Base-by-base conservation (phyloP, 2,888 invertebrate genomes). In the Diploptera punctata region DNA sequence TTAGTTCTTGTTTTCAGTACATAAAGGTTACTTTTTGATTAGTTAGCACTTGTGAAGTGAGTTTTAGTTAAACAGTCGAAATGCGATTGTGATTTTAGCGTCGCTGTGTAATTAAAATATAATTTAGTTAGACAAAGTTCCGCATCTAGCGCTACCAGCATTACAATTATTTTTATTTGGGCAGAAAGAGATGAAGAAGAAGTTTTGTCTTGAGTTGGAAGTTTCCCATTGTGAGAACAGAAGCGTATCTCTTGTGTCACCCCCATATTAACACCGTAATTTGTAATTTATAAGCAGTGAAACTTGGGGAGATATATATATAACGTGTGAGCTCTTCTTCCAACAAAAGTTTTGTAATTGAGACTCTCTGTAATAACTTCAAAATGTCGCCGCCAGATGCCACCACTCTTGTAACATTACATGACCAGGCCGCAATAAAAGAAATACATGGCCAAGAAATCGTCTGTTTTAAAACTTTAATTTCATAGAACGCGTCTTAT, bases 261-360 rank as follows among this genome's bases (percentile, higher is more conserved):
- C 72, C 68, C 29, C n/a, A 26, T 65, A 44, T 65, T 26, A 65
- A 43, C 47, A 65, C 62, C 65, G 67, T 75, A 75, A 75, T 75
- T 75, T 75, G 75, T 75, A 73, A 75, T 75, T 75, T 75, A 75
- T 75, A 75, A 75, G 75, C 75, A 75, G 75, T 73, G 49, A 72
- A 67, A 43, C 67, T 62, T 49, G 54, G 65, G 18, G 69, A 69
- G 61, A 68, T 54, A 69, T 44, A 60, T 38, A 61, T 33, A 65
- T 44, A 19, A 52, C 21, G 43, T 65, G 43, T 65, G 57, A 38
- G 69, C 38, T 57, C 44, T 26, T 69, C 24, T 60, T 69, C 57
- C 67, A 61, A 60, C 67, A 57, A 71, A 73, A 73, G 73, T 73
- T 73, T 71, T 73, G 71, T 73, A 73, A 73, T 73, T 73, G 70